Evolutionary conservation across 2,113 vertebrate species (phyloP).

Genomic region (Charadrius vociferus): DNA sequence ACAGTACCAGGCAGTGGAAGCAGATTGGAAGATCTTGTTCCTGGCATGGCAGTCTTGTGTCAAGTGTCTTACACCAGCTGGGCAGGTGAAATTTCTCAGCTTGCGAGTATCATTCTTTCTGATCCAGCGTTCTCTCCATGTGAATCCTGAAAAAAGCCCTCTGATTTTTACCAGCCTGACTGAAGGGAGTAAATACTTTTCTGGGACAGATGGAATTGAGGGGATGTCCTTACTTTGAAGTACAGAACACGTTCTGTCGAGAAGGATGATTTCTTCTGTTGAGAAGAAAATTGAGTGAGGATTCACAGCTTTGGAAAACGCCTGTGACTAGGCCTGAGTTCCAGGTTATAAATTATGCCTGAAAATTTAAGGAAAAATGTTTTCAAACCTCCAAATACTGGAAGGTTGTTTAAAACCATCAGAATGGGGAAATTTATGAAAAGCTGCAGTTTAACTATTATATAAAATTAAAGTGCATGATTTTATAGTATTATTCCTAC

Average conservation of each 20-base stretch:
- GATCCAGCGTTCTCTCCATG: background rate
- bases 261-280: background rate
- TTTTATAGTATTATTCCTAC: background rate
- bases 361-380: background rate
- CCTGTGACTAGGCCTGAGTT: background rate
- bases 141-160: background rate
- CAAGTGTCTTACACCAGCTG: background rate
- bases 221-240: background rate
- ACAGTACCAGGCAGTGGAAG: background rate
- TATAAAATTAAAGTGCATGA: too few relatives aligned
- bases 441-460: background rate
- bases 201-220: background rate
- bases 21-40: background rate
- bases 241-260: background rate
- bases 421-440: background rate
- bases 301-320: background rate
- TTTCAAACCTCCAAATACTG: background rate
- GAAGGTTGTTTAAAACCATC: background rate
- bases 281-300: background rate
- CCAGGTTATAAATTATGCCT: background rate
- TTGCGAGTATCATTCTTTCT: background rate
- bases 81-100: background rate
- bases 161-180: background rate
- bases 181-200: background rate
- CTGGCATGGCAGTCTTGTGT: background rate